Percentiles rank a stretch among this genome's conserved stretches.
These are phyloP conservation scores for Setipinna tenuifilis DNA, from an alignment of 2,797 vertebrate species.

Conservation along the genomic window DNA sequence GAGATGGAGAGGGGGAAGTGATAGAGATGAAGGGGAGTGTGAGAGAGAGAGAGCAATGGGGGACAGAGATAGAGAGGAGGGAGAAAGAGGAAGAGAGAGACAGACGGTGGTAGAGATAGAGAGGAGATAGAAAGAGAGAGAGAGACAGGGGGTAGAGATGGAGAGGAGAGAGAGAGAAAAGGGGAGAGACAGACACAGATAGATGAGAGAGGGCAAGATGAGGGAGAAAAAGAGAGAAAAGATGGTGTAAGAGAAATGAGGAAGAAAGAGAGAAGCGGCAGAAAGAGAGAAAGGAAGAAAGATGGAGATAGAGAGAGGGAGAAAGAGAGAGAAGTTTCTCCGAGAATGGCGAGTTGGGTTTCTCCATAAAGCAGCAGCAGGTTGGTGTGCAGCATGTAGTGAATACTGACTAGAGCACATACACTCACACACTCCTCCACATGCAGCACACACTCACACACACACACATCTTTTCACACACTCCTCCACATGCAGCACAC, in stretches of 20 bases:
- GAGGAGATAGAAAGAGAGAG: background rate
- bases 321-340: background rate
- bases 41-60: background rate
- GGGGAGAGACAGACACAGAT: background rate
- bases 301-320: background rate
- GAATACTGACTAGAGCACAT: conserved; percentile 5
- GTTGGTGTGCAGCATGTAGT: background rate
- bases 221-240: background rate
- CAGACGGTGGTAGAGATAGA: background rate
- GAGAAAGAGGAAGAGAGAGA: background rate
- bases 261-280: background rate
- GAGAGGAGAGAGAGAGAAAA: background rate
- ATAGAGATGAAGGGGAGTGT: too few species aligned
- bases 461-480: conserved; percentile 29
- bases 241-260: too few species aligned
- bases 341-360: background rate
- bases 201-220: background rate
- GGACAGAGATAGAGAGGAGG: background rate
- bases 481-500: background rate
- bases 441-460: background rate
- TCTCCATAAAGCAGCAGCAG: conserved; percentile 10
- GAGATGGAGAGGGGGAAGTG: background rate
- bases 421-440: conserved; percentile 9
- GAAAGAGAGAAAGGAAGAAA: background rate
- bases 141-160: too few species aligned